Percentiles rank a stretch among this genome's conserved stretches.
Evolutionary conservation across 2,113 vertebrate species (phyloP).

Genomic region (Apaloderma vittatum): DNA sequence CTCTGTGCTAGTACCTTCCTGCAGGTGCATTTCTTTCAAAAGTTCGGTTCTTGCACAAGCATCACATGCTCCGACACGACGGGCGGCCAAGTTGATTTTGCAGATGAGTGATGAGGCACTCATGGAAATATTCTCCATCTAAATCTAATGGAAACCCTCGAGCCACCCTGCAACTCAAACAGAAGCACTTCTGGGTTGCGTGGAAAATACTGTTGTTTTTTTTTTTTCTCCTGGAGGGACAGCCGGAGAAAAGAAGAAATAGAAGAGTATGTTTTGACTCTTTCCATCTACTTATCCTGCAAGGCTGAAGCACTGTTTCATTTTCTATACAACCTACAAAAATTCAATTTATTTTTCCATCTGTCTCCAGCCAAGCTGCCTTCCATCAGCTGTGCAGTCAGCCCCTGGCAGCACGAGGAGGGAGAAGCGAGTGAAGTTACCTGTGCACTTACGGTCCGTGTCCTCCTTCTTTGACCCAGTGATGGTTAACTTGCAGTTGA

Average conservation of each 20-base stretch:
- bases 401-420: background rate
- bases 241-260: background rate
- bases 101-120: background rate
- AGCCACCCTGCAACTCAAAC: background rate
- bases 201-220: background rate
- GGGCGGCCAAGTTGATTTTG: background rate
- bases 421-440: conserved; percentile 69
- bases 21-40: background rate
- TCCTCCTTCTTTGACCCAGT: conserved; percentile 95
- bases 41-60: background rate
- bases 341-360: conserved; percentile 57
- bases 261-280: background rate
- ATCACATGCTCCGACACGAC: background rate
- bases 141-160: background rate
- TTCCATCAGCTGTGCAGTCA: background rate
- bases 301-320: background rate
- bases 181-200: background rate
- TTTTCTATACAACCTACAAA: conserved; percentile 49
- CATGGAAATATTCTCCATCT: background rate
- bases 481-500: conserved; percentile 96
- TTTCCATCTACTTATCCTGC: background rate
- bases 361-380: conserved; percentile 39
- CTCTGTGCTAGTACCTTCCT: background rate
- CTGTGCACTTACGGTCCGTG: conserved; percentile 94
- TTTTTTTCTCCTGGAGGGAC: background rate